A percentile compares a stretch with the other conserved stretches of the same genome.
phyloP scores from a whole-genome alignment of 2,113 vertebrate species.

The Xiphophorus hellerii region DNA sequence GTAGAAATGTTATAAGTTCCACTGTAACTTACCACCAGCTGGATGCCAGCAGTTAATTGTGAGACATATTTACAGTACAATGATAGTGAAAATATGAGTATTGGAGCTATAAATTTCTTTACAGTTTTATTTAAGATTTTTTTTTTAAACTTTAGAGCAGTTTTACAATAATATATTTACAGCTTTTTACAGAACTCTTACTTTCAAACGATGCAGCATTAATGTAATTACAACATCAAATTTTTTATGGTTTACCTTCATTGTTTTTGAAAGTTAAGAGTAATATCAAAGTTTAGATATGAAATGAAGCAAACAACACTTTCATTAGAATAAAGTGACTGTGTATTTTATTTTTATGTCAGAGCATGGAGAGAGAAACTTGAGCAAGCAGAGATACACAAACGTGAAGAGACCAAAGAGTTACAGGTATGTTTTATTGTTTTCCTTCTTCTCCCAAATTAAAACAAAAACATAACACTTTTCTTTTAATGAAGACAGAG shows the following conservation, averaged over 20 bases:
- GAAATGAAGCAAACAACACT: neutral
- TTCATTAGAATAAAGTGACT: neutral
- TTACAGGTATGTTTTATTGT: conserved; percentile 83
- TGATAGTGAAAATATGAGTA: neutral
- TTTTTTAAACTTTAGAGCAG: no score
- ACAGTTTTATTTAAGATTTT: neutral
- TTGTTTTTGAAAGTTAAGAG: neutral
- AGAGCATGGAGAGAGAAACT: conserved; percentile 94
- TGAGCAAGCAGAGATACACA: conserved; percentile 90
- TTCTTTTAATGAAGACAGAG: neutral
- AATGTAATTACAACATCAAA: neutral
- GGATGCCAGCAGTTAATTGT: neutral
- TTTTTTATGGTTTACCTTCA: neutral
- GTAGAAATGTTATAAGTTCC: neutral
- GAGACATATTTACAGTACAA: neutral
- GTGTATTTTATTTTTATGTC: neutral
- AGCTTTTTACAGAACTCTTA: neutral
- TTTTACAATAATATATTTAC: no score
- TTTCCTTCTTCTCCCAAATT: no score
- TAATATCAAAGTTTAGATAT: neutral
- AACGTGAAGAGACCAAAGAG: conserved; percentile 89
- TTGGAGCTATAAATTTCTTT: neutral
- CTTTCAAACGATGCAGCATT: neutral
- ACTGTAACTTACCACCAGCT: no score
- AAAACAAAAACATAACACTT: neutral